phyloP scores from a whole-genome alignment of 1,140 invertebrate genomes.

The Homarus americanus region DNA sequence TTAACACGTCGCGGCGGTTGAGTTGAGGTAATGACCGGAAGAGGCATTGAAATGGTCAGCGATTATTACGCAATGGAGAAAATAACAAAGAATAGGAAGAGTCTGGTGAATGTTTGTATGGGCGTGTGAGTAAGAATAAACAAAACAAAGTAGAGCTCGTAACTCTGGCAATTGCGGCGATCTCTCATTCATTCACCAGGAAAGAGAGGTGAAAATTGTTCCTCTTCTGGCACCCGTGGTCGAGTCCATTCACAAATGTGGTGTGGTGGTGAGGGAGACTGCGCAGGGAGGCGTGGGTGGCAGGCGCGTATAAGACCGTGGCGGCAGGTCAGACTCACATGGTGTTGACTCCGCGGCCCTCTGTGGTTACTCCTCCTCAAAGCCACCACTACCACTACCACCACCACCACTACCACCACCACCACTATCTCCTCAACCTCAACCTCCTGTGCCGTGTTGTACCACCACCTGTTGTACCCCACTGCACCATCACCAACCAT shows the following conservation, averaged over 20 bases:
- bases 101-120: no score
- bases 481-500: no score
- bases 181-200: neutral
- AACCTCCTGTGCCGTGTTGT: no score
- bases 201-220: neutral
- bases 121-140: no score
- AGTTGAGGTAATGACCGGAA: no score
- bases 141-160: neutral
- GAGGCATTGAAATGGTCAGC: no score
- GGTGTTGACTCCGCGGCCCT: neutral
- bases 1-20: no score
- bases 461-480: no score
- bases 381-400: neutral
- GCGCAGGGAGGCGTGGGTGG: neutral
- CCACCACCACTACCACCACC: neutral
- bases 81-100: no score
- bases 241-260: conserved; percentile 10
- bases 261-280: neutral
- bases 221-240: conserved; percentile 7
- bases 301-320: neutral
- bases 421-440: neutral
- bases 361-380: neutral
- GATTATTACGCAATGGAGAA: no score
- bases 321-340: neutral
- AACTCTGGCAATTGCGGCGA: neutral